phyloP scores from a whole-genome alignment of 2,797 vertebrate genomes.

The Thamnophis elegans region DNA sequence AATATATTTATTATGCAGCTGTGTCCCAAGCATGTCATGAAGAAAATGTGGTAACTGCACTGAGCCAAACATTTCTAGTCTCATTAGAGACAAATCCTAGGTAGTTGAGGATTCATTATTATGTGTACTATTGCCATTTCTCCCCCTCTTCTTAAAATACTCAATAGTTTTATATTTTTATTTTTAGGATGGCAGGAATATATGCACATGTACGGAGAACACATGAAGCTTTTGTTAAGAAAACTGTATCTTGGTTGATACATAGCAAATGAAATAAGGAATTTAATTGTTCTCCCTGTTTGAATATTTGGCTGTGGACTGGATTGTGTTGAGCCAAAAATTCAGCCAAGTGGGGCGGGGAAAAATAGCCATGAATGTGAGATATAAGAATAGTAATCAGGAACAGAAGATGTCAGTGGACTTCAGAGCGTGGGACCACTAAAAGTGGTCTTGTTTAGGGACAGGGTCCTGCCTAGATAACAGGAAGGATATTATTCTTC shows the following conservation, averaged over 20 bases:
- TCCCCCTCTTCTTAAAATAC: conserved; percentile 39
- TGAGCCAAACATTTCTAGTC: conserved; percentile 54
- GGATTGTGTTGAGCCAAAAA: not conserved
- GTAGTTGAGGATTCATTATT: conserved; percentile 42
- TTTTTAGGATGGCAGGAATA: conserved; percentile 58
- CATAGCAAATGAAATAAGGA: not conserved
- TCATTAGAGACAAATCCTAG: conserved; percentile 52
- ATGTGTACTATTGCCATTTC: conserved; percentile 14
- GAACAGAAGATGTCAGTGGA: not conserved
- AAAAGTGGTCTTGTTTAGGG: not conserved
- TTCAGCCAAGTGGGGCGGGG: too few species aligned
- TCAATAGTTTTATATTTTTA: conserved; percentile 23
- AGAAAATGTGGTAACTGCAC: conserved; percentile 43
- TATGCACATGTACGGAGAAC: conserved; percentile 36
- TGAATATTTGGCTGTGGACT: not conserved
- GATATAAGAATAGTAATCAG: not conserved
- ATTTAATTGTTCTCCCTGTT: not conserved
- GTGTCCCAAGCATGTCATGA: not conserved
- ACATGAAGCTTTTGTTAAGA: not conserved
- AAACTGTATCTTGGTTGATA: not conserved
- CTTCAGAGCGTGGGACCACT: not conserved
- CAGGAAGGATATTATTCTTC: not conserved
- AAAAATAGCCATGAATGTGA: not conserved
- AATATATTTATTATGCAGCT: conserved; percentile 33
- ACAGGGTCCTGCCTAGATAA: not conserved